Base-by-base conservation (phyloP, 2,888 invertebrate genomes). In the Cataglyphis altisquamis region DNA sequence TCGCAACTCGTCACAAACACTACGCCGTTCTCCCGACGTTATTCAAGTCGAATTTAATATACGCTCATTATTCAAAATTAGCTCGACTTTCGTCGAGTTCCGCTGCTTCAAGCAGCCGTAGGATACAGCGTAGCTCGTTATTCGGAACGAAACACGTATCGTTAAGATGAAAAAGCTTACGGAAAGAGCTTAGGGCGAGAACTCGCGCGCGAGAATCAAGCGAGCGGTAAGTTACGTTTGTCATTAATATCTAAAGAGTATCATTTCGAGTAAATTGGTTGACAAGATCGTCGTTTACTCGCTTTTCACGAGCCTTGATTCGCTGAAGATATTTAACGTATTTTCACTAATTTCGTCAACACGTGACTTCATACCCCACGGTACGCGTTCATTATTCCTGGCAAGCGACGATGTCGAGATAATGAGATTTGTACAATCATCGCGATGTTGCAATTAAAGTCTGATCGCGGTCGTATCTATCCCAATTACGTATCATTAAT, bases 1-100 rank as follows among this genome's bases (percentile, higher is more conserved):
- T 86, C 77, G 85, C 84, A 86, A 87, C 90, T 90, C 86, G 88
- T 91, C 88, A 85, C 87, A 88, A 91, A 90, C 87, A 88, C 82
- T 62, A 82, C 70, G 63, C 70, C 82, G 63, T 68, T 78, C 89
- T 73, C 41, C 83, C 64, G 82, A 83, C 84, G 82, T 90, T 88
- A 89, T 87, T 90, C 87, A 67, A 87, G 82, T 82, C 88, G 84
- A 87, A 93, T 91, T 93, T 92, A 91, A 92, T 92, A 92, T 93
- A 93, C 89, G 85, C 89, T 88, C 91, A 91, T 92, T 92, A 93
- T 93, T 92, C 91, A 89, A 91, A 93, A 92, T 92, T 91, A 92
- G 90, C 91, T 70, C 84, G 87, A 87, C 90, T 90, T 88, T 87
- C 83, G 66, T 36, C 63, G 89, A 80, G 83, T 77, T 82, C 70